phyloP scores from a whole-genome alignment of 1,140 invertebrate species.

The Vanessa tameamea region DNA sequence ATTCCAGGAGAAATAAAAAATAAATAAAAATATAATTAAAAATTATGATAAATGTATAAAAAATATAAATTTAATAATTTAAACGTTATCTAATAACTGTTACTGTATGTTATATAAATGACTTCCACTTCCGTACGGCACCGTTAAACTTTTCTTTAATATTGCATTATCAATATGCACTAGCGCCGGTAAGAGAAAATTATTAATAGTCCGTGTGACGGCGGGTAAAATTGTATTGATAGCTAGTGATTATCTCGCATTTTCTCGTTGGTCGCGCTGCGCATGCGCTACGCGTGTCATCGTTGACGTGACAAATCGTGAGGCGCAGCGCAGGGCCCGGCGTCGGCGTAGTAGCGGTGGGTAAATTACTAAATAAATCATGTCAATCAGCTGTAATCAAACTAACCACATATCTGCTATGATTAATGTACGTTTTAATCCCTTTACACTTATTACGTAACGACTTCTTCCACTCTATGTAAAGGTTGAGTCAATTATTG shows the following conservation, averaged over 20 bases:
- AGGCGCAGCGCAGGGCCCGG: constrained; percentile 18
- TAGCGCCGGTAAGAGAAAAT: background rate
- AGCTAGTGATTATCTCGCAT: constrained; percentile 3
- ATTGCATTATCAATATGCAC: background rate
- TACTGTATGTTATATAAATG: too few relatives aligned
- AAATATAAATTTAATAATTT: too few relatives aligned
- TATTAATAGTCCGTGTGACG: background rate
- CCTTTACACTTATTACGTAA: constrained; percentile 8
- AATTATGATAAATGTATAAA: too few relatives aligned
- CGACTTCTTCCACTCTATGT: background rate
- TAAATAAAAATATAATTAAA: too few relatives aligned
- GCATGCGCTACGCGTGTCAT: constrained; percentile 14
- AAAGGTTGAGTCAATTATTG: background rate
- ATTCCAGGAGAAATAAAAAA: too few relatives aligned
- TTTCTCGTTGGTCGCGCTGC: background rate
- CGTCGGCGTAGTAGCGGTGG: constrained; percentile 10
- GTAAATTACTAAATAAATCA: constrained; percentile 27
- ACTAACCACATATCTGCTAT: constrained; percentile 5
- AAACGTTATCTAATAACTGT: too few relatives aligned
- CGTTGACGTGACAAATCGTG: constrained; percentile 36
- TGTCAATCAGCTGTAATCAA: constrained; percentile 19
- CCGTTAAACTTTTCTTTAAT: background rate
- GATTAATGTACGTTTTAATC: constrained; percentile 1
- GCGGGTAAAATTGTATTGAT: constrained; percentile 3
- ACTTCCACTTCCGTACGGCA: too few relatives aligned